Evolutionary conservation across 2,797 vertebrate species (phyloP), one percentile per base, ranked within the genome.

Genomic region (Crenuchus spilurus): DNA sequence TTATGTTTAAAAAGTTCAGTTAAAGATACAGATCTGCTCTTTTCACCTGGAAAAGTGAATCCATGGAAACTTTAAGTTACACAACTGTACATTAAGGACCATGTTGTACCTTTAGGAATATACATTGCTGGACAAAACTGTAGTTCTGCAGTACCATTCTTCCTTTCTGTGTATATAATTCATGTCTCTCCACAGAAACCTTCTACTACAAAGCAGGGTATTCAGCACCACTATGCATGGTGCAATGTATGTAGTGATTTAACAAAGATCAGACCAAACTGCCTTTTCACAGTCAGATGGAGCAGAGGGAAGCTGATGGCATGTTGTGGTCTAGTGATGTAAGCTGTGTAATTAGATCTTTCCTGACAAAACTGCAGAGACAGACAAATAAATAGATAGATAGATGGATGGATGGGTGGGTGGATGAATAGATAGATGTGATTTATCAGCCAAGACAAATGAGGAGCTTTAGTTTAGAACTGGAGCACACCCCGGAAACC

Each of bases 241-340:
- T 24, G 18, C 11, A 52, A 52, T 74, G 52, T 13, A 67, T 13
- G 2, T 20, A 42, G 30, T 16, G 16, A 26, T 41, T 62, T 67
- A 52, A 69, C 37, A 31, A 42, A 20, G 46, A 44, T 18, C 39
- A 44, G 41, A 46, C 16, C 71, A 65, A 13, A n/a, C n/a, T n/a
- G n/a, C n/a, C n/a, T 41, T 61, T 51, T 51, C 35, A 60, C 55
- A 68, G 64, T 51, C 54, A 61, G 42, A 11, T 42, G 46, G 18
- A 69, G 72, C 13, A 58, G 24, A 37, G 39, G 42, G 49, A 39
- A 24, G 18, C 28, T 26, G 6, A 73, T 22, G 31, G 64, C 64
- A 51, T 61, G 54, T 20, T 26, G 55, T 42, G 54, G 5, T 61
- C 20, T n/a, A 20, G 18, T 68, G 33, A 55, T 35, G 41, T 37